These are phyloP conservation scores for Timandra comae DNA, from an alignment of 2,888 invertebrate species.

Conservation along the genomic window DNA sequence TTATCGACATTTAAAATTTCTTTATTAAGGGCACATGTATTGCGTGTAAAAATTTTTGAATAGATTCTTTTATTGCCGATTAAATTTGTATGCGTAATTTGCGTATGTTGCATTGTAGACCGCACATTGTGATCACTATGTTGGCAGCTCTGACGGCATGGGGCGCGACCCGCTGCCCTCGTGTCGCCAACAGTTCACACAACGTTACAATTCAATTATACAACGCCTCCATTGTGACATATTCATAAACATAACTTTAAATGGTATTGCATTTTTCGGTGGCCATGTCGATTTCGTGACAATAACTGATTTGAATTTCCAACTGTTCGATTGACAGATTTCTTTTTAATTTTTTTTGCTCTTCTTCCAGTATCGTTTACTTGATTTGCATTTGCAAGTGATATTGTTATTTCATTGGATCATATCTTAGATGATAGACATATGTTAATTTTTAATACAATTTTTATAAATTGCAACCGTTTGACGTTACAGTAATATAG, in stretches of 20 bases:
- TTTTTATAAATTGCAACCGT: conserved; percentile 42
- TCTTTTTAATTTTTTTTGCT: conserved; percentile 24
- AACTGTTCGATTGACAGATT: conserved; percentile 40
- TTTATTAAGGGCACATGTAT: conserved; percentile 60
- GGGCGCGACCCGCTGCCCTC: conserved; percentile 72
- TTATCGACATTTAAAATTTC: conserved; percentile 67
- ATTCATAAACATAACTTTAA: conserved; percentile 55
- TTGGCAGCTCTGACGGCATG: conserved; percentile 37
- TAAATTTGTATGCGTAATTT: conserved; percentile 70
- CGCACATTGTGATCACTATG: conserved; percentile 48
- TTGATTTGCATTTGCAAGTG: conserved; percentile 55
- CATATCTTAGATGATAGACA: conserved; percentile 67
- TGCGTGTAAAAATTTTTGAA: conserved; percentile 61
- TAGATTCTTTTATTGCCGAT: conserved; percentile 65
- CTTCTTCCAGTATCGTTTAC: conserved; percentile 53
- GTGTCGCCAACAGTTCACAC: conserved; percentile 46
- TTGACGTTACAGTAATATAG: conserved; percentile 29
- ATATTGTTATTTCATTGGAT: conserved; percentile 58
- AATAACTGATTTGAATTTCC: conserved; percentile 58
- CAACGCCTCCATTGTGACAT: conserved; percentile 44
- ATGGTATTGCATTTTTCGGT: conserved; percentile 50
- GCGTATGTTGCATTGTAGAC: conserved; percentile 67
- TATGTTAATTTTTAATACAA: conserved; percentile 62
- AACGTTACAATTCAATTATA: conserved; percentile 62
- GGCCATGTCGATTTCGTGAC: conserved; percentile 51